These are phyloP conservation scores for Caerostris extrusa DNA, from an alignment of 1,140 invertebrate genomes.

Conservation along the genomic window DNA sequence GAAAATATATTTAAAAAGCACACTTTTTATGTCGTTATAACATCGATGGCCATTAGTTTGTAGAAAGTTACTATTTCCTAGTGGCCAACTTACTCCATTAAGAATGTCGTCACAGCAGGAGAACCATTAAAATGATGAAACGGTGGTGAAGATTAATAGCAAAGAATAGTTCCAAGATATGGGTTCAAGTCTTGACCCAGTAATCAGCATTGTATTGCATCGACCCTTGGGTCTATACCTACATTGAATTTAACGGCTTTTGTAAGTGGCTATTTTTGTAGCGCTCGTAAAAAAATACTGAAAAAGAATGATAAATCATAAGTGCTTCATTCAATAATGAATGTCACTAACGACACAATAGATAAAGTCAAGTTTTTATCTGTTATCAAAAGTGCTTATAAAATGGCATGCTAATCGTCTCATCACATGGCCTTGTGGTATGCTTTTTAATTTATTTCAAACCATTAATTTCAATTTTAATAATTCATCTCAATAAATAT, in stretches of 20 bases:
- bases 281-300: background rate
- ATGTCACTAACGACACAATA: background rate
- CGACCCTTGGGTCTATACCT: conserved; percentile 12
- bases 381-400: background rate
- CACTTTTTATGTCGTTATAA: background rate
- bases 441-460: no score
- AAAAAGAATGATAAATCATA: conserved; percentile 21
- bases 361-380: background rate
- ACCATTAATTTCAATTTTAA: no score
- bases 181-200: conserved; percentile 12
- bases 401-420: background rate
- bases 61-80: conserved; percentile 19
- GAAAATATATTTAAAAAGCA: background rate
- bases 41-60: background rate
- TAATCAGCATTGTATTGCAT: background rate
- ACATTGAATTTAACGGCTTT: conserved; percentile 13
- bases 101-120: conserved; percentile 38
- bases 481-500: no score
- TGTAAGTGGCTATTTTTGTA: conserved; percentile 17
- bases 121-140: conserved; percentile 36
- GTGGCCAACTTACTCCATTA: conserved; percentile 15
- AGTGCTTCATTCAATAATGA: conserved; percentile 17
- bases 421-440: no score
- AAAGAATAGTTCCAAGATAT: conserved; percentile 21
- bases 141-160: background rate